These are phyloP conservation scores for Lagopus leucura DNA, from an alignment of 2,113 vertebrate genomes.

Conservation along the genomic window DNA sequence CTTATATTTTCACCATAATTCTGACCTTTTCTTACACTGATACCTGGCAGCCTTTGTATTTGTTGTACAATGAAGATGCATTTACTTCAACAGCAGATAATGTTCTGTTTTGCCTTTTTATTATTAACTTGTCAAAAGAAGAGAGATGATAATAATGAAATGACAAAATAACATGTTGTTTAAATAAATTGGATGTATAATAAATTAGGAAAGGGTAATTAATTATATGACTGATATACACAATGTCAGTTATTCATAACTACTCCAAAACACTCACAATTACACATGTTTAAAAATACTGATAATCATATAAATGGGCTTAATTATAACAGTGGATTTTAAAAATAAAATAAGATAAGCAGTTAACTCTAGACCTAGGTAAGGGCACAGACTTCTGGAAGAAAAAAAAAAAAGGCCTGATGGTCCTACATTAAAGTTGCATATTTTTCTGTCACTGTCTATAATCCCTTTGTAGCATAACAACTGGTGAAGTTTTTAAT, in stretches of 20 bases:
- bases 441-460: not conserved
- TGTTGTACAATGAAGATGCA: constrained; percentile 32
- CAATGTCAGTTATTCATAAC: constrained; percentile 24
- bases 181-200: constrained; percentile 32
- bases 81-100: constrained; percentile 6
- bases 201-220: constrained; percentile 35
- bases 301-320: constrained; percentile 5
- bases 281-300: constrained; percentile 22
- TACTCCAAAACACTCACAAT: constrained; percentile 19
- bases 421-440: not conserved
- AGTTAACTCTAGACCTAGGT: not conserved
- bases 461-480: not conserved
- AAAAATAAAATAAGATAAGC: not conserved
- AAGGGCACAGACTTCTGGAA: not conserved
- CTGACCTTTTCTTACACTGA: not conserved
- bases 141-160: constrained; percentile 27
- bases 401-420: not conserved
- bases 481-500: not conserved
- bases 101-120: constrained; percentile 45
- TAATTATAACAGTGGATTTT: not conserved
- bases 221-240: constrained; percentile 34
- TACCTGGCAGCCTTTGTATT: constrained; percentile 10
- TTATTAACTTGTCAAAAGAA: constrained; percentile 52
- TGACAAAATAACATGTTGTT: constrained; percentile 49
- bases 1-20: not conserved